phyloP scores from a whole-genome alignment of 2,113 vertebrate species.

The Phainopepla nitens region DNA sequence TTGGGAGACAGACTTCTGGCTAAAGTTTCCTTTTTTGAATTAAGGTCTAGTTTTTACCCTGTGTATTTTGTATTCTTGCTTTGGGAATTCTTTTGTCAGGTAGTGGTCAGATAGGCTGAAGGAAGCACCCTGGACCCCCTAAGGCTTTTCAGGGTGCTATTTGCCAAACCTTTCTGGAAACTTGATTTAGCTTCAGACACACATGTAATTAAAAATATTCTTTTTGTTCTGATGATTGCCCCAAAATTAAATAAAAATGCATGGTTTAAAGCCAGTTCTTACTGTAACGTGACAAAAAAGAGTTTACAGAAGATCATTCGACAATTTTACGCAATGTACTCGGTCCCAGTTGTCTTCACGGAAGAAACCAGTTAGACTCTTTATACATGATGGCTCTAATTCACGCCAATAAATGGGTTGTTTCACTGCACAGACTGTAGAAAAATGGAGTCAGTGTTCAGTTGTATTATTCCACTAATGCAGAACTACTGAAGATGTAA shows the following conservation, averaged over 20 bases:
- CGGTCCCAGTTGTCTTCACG: not conserved
- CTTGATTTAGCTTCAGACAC: not conserved
- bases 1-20: not conserved
- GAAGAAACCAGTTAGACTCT: not conserved
- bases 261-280: not conserved
- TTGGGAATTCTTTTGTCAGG: not conserved
- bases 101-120: not conserved
- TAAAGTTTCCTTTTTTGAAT: not conserved
- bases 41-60: not conserved
- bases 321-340: not conserved
- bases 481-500: not conserved
- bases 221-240: not conserved
- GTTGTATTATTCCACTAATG: not conserved
- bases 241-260: not conserved
- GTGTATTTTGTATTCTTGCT: not conserved
- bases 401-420: not conserved
- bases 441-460: not conserved
- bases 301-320: not conserved
- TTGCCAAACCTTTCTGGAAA: not conserved
- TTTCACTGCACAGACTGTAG: not conserved
- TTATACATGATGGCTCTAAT: not conserved
- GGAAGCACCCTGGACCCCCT: not conserved
- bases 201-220: not conserved
- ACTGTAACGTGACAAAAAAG: not conserved
- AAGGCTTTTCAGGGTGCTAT: not conserved